A percentile compares a stretch with the other conserved stretches of the same genome.
These are phyloP conservation scores for Arnoldichthys spilopterus DNA, from an alignment of 2,797 vertebrate species.

Conservation along the genomic window DNA sequence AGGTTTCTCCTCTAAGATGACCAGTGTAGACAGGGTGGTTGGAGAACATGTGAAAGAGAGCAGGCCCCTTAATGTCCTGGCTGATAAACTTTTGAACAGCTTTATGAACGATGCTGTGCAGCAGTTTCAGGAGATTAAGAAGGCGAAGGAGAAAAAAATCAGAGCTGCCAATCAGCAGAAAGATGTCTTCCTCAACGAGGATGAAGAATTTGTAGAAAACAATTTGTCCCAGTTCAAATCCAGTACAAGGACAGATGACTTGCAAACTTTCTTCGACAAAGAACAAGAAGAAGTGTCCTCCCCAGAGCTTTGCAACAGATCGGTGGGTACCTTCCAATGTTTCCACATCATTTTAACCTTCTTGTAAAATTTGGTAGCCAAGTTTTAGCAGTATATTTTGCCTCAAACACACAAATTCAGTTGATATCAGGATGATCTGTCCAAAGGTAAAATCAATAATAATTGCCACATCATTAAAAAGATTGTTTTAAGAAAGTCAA, in stretches of 20 bases:
- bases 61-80: constrained; percentile 72
- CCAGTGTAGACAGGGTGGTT: constrained; percentile 37
- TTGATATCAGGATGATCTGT: neutral
- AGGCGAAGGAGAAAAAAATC: constrained; percentile 87
- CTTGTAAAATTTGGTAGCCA: too few relatives aligned
- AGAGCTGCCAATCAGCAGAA: constrained; percentile 71
- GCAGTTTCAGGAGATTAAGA: constrained; percentile 88
- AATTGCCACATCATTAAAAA: neutral
- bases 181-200: constrained; percentile 54
- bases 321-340: constrained; percentile 80
- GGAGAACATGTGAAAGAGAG: constrained; percentile 54
- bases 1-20: constrained; percentile 60
- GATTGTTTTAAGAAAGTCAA: constrained; percentile 41
- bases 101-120: constrained; percentile 86
- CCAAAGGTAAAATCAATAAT: neutral
- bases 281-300: constrained; percentile 89
- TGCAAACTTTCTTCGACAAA: constrained; percentile 78
- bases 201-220: constrained; percentile 58
- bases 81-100: constrained; percentile 84
- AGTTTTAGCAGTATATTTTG: neutral
- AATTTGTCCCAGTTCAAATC: constrained; percentile 49
- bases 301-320: constrained; percentile 88
- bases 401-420: neutral
- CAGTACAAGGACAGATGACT: constrained; percentile 62
- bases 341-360: neutral